Conservation (phyloP, 2,113 vertebrate genomes). For the Penelope pileata region DNA sequence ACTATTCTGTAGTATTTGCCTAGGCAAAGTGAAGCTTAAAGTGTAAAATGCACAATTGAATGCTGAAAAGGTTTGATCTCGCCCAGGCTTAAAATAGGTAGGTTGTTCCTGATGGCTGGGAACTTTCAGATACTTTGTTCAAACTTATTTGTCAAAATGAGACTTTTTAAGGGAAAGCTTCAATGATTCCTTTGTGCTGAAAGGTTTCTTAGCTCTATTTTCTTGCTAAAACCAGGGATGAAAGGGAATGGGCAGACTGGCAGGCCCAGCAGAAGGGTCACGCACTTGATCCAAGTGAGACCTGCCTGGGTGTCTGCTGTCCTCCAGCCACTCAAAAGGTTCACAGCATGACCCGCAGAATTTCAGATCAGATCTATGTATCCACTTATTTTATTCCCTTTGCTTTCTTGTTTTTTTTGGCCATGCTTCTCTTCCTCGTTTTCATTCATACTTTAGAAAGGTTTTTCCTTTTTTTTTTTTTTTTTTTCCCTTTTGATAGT, state of each 20-base stretch:
- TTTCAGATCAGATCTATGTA: not conserved
- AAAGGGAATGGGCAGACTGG: not conserved
- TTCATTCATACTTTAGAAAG: not conserved
- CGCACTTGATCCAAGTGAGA: not conserved
- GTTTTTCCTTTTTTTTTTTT: not conserved
- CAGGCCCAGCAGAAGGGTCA: not conserved
- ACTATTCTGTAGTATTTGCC: not conserved
- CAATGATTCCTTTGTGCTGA: not conserved
- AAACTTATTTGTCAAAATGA: constrained; percentile 5
- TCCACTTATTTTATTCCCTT: not conserved
- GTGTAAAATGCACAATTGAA: not conserved
- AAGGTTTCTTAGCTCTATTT: not conserved
- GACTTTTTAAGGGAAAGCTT: not conserved
- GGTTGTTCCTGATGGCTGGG: not conserved
- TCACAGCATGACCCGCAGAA: not conserved
- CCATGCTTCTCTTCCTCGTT: not conserved
- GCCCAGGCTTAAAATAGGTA: not conserved
- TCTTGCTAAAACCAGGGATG: not conserved
- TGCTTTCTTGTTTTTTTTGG: not conserved
- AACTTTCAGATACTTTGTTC: not conserved
- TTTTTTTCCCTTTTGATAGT: too few relatives aligned
- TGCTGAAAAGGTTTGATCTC: not conserved
- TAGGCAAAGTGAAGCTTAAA: not conserved
- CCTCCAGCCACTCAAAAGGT: not conserved
- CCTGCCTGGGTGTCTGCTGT: not conserved